These are phyloP conservation scores for Argyresthia albistria DNA, from an alignment of 2,888 invertebrate genomes.

Conservation along the genomic window DNA sequence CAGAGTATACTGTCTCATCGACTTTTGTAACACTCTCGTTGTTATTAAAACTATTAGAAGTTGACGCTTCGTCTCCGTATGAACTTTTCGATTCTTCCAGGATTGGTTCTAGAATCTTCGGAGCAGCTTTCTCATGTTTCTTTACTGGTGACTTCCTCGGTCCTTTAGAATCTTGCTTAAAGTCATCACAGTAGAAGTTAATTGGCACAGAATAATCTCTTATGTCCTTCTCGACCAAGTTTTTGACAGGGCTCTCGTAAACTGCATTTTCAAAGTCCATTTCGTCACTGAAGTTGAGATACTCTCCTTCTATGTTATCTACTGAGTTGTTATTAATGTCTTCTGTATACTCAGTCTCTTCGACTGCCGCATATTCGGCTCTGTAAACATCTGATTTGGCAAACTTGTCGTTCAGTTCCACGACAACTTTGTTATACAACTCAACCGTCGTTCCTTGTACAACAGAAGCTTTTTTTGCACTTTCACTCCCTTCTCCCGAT, in stretches of 20 bases:
- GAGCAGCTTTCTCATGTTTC: slow-evolving; percentile 20
- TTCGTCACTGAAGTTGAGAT: slow-evolving; percentile 57
- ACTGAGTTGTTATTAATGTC: slow-evolving; percentile 28
- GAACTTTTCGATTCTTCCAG: slow-evolving; percentile 62
- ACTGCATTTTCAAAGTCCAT: slow-evolving; percentile 40
- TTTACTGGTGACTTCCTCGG: slow-evolving; percentile 38
- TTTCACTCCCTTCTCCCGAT: neutral
- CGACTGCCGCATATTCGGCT: slow-evolving; percentile 23
- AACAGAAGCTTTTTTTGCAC: neutral
- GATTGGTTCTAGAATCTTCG: slow-evolving; percentile 46
- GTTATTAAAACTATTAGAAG: neutral
- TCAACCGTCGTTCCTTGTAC: neutral
- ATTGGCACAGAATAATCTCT: slow-evolving; percentile 63
- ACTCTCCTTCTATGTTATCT: slow-evolving; percentile 42
- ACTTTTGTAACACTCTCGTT: neutral
- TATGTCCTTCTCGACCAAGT: slow-evolving; percentile 58
- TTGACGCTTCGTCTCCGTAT: slow-evolving; percentile 29
- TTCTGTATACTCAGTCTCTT: slow-evolving; percentile 11
- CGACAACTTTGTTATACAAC: slow-evolving; percentile 6
- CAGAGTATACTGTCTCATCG: neutral
- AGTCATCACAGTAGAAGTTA: slow-evolving; percentile 54
- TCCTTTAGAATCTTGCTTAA: slow-evolving; percentile 21
- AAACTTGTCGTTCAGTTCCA: slow-evolving; percentile 5
- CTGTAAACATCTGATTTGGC: slow-evolving; percentile 13
- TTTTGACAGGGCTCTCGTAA: slow-evolving; percentile 60